Conservation (phyloP, 2,888 invertebrate species). For the Megamerina dolium region DNA sequence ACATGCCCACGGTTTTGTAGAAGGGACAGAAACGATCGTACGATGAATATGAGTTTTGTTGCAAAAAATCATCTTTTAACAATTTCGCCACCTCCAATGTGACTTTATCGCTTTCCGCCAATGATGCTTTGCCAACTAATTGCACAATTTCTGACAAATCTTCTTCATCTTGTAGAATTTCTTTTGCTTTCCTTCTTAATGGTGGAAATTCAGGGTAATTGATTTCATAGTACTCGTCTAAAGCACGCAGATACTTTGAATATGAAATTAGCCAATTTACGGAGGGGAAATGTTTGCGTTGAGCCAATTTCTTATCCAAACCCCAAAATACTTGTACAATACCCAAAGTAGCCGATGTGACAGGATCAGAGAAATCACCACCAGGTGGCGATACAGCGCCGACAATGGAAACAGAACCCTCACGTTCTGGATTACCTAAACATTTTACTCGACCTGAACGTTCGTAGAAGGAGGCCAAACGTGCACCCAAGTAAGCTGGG, state of each 20-base stretch:
- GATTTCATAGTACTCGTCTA: constrained; percentile 98
- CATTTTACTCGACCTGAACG: constrained; percentile 96
- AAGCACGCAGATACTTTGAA: constrained; percentile 95
- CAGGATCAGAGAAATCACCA: constrained; percentile 99
- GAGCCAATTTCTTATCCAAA: constrained; percentile 95
- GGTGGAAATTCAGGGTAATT: constrained; percentile 95
- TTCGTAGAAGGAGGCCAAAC: constrained; percentile 98
- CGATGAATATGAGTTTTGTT: constrained; percentile 94
- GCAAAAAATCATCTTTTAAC: constrained; percentile 97
- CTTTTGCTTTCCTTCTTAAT: constrained; percentile 85
- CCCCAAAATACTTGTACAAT: constrained; percentile 99
- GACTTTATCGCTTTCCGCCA: constrained; percentile 98
- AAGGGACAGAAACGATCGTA: constrained; percentile 98
- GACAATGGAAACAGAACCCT: constrained; percentile 98
- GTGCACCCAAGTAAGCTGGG: constrained; percentile 96
- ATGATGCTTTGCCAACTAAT: constrained; percentile 95
- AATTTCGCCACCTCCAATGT: constrained; percentile 97
- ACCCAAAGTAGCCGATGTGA: constrained; percentile 95
- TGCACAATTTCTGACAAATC: constrained; percentile 99
- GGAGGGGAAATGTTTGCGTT: constrained; percentile 98
- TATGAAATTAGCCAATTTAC: constrained; percentile 99
- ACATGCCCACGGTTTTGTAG: constrained; percentile 99
- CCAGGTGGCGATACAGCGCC: constrained; percentile 99
- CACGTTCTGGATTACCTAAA: constrained; percentile 93
- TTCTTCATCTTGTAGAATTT: constrained; percentile 97